Percentiles rank a stretch among this genome's conserved stretches.
Conservation (phyloP, 2,888 invertebrate species). For the Oxytorus armatus region DNA sequence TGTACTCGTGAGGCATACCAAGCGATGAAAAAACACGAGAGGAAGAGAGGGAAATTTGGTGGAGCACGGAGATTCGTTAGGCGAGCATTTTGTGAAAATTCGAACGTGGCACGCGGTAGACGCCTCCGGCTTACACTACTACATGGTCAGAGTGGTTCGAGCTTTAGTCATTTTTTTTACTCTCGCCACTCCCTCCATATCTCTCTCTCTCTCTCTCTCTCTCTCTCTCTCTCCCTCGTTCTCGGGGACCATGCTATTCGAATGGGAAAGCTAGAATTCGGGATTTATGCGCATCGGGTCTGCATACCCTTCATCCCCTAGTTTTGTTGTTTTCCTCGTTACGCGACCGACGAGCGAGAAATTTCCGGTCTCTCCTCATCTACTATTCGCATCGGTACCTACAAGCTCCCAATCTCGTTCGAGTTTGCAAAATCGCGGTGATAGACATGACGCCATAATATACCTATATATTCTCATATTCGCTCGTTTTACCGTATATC, state of each 20-base stretch:
- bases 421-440: background rate
- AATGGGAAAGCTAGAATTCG: conserved; percentile 39
- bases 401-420: background rate
- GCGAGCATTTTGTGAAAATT: conserved; percentile 62
- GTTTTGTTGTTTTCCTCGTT: conserved; percentile 58
- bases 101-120: conserved; percentile 46
- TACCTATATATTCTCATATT: background rate
- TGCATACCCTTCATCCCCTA: conserved; percentile 41
- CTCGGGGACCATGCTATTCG: background rate
- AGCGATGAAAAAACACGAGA: conserved; percentile 13
- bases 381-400: conserved; percentile 48
- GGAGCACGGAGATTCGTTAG: conserved; percentile 62
- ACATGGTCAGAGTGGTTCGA: conserved; percentile 47
- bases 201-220: conserved; percentile 41
- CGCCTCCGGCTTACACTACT: conserved; percentile 30
- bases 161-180: conserved; percentile 57
- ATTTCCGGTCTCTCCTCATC: conserved; percentile 56
- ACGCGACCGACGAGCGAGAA: conserved; percentile 55
- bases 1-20: conserved; percentile 15
- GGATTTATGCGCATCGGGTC: conserved; percentile 57
- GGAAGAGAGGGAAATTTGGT: conserved; percentile 44
- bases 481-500: no score
- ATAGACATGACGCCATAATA: background rate
- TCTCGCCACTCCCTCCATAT: no score
- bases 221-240: conserved; percentile 23